phyloP scores from a whole-genome alignment of 2,888 invertebrate species.

The Gymnosoma rotundatum region DNA sequence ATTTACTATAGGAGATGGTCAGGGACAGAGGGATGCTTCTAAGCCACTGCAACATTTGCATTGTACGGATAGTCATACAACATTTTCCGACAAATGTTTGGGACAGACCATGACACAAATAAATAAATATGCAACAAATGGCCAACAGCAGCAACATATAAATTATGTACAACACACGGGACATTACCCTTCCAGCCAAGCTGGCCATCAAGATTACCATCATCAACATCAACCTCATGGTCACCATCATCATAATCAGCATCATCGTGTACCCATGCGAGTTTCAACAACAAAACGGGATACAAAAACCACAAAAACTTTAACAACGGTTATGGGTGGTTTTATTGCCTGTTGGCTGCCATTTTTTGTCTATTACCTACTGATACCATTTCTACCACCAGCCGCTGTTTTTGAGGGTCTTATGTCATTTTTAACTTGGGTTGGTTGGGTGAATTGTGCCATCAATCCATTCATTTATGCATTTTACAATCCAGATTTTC shows the following conservation, averaged over 20 bases:
- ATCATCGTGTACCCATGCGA: slow-evolving; percentile 81
- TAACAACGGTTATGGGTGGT: slow-evolving; percentile 94
- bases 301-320: slow-evolving; percentile 93
- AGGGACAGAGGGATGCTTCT: slow-evolving; percentile 59
- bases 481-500: slow-evolving; percentile 93
- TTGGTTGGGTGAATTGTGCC: slow-evolving; percentile 95
- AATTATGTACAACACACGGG: slow-evolving; percentile 64
- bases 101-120: slow-evolving; percentile 60
- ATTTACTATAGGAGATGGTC: slow-evolving; percentile 24
- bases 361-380: slow-evolving; percentile 91
- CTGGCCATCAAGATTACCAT: slow-evolving; percentile 63
- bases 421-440: slow-evolving; percentile 91
- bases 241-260: slow-evolving; percentile 70
- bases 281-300: slow-evolving; percentile 89
- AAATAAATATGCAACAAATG: slow-evolving; percentile 52
- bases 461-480: slow-evolving; percentile 96
- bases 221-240: slow-evolving; percentile 66
- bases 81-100: slow-evolving; percentile 77
- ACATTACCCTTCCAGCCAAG: slow-evolving; percentile 48
- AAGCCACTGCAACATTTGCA: slow-evolving; percentile 73
- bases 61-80: slow-evolving; percentile 76
- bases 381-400: slow-evolving; percentile 90
- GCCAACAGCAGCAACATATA: slow-evolving; percentile 42
- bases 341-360: slow-evolving; percentile 95
- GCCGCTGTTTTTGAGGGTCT: slow-evolving; percentile 85